Evolutionary conservation across 2,113 vertebrate genomes (phyloP).

Genomic region (human (Homo sapiens)): GRCh38 chr1:35382501-35383000

Average conservation of each 20-base stretch:
- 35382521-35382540: too few species aligned
- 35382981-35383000: constrained; percentile 16
- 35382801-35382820: constrained; percentile 16
- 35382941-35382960: neutral
- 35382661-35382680: too few species aligned
- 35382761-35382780: neutral
- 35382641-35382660: too few species aligned
- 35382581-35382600: too few species aligned
- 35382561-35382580: too few species aligned
- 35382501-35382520: too few species aligned
- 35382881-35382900: neutral
- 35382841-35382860: neutral
- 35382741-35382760: neutral
- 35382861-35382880: neutral
- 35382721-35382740: too few species aligned
- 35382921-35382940: neutral
- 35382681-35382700: too few species aligned
- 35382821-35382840: neutral
- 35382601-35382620: too few species aligned
- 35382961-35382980: constrained; percentile 14
- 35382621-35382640: too few species aligned
- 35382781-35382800: constrained; percentile 37
- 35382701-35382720: too few species aligned
- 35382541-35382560: too few species aligned
- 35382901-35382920: neutral